A percentile compares a stretch with the other conserved stretches of the same genome.
Conservation (phyloP, 2,888 invertebrate species). For the Erebia palarica region DNA sequence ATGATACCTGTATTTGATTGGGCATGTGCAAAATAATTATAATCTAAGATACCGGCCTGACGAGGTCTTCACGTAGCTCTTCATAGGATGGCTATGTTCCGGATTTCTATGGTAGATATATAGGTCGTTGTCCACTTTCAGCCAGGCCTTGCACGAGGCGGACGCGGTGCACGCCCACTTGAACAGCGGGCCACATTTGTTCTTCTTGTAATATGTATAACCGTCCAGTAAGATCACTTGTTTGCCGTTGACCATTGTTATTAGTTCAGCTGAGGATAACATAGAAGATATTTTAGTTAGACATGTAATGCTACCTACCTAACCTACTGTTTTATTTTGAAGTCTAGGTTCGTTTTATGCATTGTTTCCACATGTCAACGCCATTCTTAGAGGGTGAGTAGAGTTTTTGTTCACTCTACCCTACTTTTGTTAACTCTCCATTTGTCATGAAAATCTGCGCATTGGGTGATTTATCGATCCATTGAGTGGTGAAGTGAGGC, state of each 20-base stretch:
- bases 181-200: slow-evolving; percentile 20
- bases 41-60: slow-evolving; percentile 15
- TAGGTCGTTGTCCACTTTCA: slow-evolving; percentile 32
- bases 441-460: too few relatives aligned
- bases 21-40: not conserved
- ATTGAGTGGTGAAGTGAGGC: too few relatives aligned
- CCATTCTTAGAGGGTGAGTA: too few relatives aligned
- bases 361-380: too few relatives aligned
- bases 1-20: too few relatives aligned
- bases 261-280: slow-evolving; percentile 28
- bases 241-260: slow-evolving; percentile 38
- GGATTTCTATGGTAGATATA: slow-evolving; percentile 19
- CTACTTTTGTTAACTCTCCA: too few relatives aligned
- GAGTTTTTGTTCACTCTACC: too few relatives aligned
- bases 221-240: slow-evolving; percentile 33
- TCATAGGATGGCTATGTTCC: slow-evolving; percentile 25
- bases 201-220: slow-evolving; percentile 35
- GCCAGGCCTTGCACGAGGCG: slow-evolving; percentile 25
- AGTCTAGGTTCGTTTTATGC: too few relatives aligned
- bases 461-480: too few relatives aligned
- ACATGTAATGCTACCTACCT: too few relatives aligned
- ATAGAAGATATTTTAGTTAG: not conserved
- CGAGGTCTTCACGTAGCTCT: slow-evolving; percentile 18
- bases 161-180: slow-evolving; percentile 34
- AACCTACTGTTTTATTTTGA: too few relatives aligned